Evolutionary conservation across 2,888 invertebrate species (phyloP).

Genomic region (Escarpia spicata): DNA sequence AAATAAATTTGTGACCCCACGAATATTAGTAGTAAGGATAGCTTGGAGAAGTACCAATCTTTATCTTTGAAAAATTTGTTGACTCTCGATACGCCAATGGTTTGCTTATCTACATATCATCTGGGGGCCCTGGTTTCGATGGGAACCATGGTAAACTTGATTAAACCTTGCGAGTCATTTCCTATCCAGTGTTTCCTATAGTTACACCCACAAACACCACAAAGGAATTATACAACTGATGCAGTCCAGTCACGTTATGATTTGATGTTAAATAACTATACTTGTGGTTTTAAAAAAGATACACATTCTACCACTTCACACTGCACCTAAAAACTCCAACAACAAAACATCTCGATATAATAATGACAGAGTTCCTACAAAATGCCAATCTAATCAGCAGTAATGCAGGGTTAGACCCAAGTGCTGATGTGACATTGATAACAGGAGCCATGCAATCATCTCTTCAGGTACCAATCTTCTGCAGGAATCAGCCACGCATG

Average conservation of each 20-base stretch:
- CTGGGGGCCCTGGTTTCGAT: too few species aligned
- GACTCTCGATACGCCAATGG: too few species aligned
- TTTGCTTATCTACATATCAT: too few species aligned
- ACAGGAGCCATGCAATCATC: not conserved
- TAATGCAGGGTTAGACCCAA: conserved; percentile 1
- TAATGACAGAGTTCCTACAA: not conserved
- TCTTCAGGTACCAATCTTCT: not conserved
- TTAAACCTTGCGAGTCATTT: not conserved
- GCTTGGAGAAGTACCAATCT: too few species aligned
- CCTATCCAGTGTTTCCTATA: not conserved
- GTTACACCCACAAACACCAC: too few species aligned
- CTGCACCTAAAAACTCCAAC: not conserved
- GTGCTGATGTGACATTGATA: not conserved
- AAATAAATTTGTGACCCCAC: not conserved
- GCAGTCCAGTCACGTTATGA: not conserved
- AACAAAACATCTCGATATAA: conserved; percentile 4
- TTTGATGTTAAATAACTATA: not conserved
- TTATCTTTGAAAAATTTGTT: too few species aligned
- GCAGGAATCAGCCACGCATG: not conserved
- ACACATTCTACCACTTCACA: not conserved
- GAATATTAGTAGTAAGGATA: not conserved
- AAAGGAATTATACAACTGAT: too few species aligned
- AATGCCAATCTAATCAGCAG: not conserved
- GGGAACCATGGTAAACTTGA: too few species aligned
- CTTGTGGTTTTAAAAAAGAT: not conserved